These are phyloP conservation scores for Autographa pulchrina DNA, from an alignment of 2,888 invertebrate genomes.

Conservation along the genomic window DNA sequence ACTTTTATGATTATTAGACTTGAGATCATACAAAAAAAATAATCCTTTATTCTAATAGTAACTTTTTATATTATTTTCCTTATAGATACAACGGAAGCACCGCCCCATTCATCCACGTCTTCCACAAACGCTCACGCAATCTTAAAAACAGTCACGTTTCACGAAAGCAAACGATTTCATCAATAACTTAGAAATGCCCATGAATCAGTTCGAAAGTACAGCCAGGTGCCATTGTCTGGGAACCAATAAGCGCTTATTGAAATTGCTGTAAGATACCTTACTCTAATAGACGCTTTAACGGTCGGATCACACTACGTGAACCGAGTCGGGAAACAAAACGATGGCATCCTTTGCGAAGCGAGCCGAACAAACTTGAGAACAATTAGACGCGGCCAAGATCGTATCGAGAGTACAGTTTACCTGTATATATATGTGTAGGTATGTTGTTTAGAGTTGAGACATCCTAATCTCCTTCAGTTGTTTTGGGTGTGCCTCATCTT, in stretches of 20 bases:
- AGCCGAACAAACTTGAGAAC: conserved; percentile 49
- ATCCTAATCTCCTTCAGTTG: neutral
- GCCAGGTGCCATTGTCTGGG: conserved; percentile 41
- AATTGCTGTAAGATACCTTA: conserved; percentile 56
- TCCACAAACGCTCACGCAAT: conserved; percentile 6
- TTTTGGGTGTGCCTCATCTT: neutral
- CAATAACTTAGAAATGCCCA: conserved; percentile 9
- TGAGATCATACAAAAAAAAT: no score
- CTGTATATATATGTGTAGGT: conserved; percentile 1
- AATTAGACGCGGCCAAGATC: conserved; percentile 44
- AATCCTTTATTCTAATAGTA: neutral
- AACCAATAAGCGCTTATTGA: conserved; percentile 66
- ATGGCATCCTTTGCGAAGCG: conserved; percentile 50
- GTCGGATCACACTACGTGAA: conserved; percentile 50
- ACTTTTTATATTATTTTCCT: neutral
- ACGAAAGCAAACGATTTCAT: conserved; percentile 31
- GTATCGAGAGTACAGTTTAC: conserved; percentile 19
- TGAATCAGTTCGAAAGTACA: conserved; percentile 40
- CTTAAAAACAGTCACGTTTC: conserved; percentile 37
- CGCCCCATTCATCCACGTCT: neutral
- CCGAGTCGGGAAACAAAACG: conserved; percentile 49
- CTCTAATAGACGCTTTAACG: conserved; percentile 53
- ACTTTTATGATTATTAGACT: no score
- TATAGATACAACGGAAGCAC: neutral
- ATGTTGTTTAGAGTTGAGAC: neutral